Evolutionary conservation across 2,797 vertebrate genomes (phyloP).

Genomic region (Malurus splendens): DNA sequence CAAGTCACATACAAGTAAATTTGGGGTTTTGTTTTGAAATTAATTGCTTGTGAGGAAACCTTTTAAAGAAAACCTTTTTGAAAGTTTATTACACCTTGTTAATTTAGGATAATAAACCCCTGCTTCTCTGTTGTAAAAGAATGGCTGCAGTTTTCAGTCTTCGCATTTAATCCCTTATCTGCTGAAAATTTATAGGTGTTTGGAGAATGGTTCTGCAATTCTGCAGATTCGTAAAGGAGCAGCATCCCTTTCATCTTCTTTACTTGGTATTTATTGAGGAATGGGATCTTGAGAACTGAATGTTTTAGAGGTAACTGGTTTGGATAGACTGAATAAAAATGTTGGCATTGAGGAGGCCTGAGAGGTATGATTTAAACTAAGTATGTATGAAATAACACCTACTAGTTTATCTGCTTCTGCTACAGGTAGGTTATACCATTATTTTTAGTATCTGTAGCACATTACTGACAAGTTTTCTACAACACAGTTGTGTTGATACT

Average conservation of each 20-base stretch:
- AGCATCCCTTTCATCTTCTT: not conserved
- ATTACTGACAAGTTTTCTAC: not conserved
- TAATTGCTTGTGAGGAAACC: not conserved
- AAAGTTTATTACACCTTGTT: not conserved
- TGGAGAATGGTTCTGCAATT: not conserved
- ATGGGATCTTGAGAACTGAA: not conserved
- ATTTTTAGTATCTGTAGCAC: not conserved
- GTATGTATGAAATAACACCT: not conserved
- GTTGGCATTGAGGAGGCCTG: not conserved
- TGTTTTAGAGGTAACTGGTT: not conserved
- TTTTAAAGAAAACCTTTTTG: not conserved
- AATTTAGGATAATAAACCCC: not conserved
- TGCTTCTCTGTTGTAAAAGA: not conserved
- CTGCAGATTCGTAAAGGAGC: not conserved
- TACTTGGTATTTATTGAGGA: not conserved
- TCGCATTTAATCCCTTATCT: not conserved
- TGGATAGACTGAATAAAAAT: not conserved
- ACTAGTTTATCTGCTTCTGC: not conserved
- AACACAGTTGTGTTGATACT: not conserved
- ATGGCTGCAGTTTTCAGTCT: not conserved
- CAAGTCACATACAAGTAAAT: not conserved
- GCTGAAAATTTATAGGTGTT: not conserved
- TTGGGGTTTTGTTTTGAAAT: not conserved
- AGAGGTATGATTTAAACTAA: not conserved
- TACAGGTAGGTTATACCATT: not conserved